Evolutionary conservation across 2,797 vertebrate genomes (phyloP), one percentile per base, ranked within the genome.

Genomic region (Loriculus beryllinus): DNA sequence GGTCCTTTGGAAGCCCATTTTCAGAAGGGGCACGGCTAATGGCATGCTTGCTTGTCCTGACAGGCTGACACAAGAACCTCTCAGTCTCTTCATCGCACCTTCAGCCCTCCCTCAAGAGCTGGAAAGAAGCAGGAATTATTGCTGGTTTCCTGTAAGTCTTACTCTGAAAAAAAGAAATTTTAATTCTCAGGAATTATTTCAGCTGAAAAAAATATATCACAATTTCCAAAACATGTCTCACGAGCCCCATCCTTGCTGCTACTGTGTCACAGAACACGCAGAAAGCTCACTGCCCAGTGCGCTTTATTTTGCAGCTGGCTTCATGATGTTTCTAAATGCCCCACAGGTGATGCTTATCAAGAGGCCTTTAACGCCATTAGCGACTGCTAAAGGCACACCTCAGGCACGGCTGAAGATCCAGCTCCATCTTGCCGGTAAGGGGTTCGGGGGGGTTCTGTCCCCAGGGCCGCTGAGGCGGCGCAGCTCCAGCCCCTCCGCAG

Each of bases 31-130:
- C 29, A 10, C 3, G 21, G 40, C 69, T 25, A 26, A 13, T 0
- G 0, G 17, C 2, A 0, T 2, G 20, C 25, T 12, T 5, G 21
- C 23, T 12, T 16, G 3, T 7, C 28, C 25, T 1, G 17, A 11
- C 3, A 10, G 35, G 51, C 70, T 40, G 7, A 1, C 39, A 64
- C 19, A 48, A 39, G 65, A 67, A 29, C 43, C 28, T 2, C 28
- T 33, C 29, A 0, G 39, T 19, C 18, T 18, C 40, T 12, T 26
- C 64, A 28, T 7, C 23, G 6, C 0, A 0, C 52, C 37, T 31
- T 51, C 78, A 8, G 3, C 8, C 42, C 68, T 40, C 45, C 65
- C 9, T 12, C 51, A 3, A 23, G 28, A 45, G 10, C 28, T 56
- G 43, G 7, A 31, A 47, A 43, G 37, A 64, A 39, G 0, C 43